phyloP scores from a whole-genome alignment of 1,140 invertebrate genomes.

The Drosophila gunungcola region DNA sequence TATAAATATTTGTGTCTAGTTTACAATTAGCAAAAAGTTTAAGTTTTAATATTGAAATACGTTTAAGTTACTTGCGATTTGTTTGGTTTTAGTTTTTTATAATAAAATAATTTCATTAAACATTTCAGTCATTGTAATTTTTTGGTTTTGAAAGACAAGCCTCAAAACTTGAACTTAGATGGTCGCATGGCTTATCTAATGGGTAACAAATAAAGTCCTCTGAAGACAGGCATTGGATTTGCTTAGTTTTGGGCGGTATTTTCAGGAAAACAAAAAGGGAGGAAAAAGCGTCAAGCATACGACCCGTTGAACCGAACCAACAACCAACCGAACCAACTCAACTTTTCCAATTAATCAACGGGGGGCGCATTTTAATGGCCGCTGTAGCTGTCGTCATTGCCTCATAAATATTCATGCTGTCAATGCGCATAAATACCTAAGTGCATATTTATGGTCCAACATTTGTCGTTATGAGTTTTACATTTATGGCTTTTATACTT shows the following conservation, averaged over 20 bases:
- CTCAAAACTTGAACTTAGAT: slow-evolving; percentile 43
- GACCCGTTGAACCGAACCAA: slow-evolving; percentile 39
- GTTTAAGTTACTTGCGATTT: slow-evolving; percentile 50
- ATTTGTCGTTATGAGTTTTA: slow-evolving; percentile 59
- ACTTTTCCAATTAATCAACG: slow-evolving; percentile 73
- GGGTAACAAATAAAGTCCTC: slow-evolving; percentile 47
- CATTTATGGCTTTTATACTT: slow-evolving; percentile 55
- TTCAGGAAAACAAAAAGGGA: slow-evolving; percentile 8
- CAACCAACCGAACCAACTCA: slow-evolving; percentile 38
- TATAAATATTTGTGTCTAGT: slow-evolving; percentile 54
- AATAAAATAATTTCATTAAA: slow-evolving; percentile 79
- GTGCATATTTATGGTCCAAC: slow-evolving; percentile 63
- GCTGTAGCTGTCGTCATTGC: slow-evolving; percentile 26
- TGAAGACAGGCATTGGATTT: slow-evolving; percentile 68
- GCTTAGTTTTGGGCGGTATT: slow-evolving; percentile 60
- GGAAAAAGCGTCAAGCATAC: slow-evolving; percentile 21
- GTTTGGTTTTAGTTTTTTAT: slow-evolving; percentile 39
- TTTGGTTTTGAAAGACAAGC: slow-evolving; percentile 17
- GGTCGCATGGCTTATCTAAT: slow-evolving; percentile 48
- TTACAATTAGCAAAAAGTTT: slow-evolving; percentile 69
- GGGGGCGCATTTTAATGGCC: slow-evolving; percentile 56
- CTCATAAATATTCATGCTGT: slow-evolving; percentile 72
- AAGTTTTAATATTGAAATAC: slow-evolving; percentile 63
- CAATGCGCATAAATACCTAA: slow-evolving; percentile 60
- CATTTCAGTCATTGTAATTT: slow-evolving; percentile 72